phyloP scores from a whole-genome alignment of 2,113 vertebrate species.

The Anser cygnoides region DNA sequence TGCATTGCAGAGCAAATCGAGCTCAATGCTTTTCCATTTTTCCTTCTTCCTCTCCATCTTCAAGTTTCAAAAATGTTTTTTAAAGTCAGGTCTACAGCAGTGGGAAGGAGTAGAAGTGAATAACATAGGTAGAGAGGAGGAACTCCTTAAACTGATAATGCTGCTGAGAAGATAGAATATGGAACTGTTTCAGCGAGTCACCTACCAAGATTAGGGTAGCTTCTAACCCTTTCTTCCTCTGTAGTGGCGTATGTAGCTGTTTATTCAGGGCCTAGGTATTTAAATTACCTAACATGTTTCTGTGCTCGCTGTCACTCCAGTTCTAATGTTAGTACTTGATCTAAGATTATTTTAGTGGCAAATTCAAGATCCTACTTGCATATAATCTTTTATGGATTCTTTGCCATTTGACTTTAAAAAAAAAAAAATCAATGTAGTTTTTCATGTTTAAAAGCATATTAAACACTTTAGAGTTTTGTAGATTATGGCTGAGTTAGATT shows the following conservation, averaged over 20 bases:
- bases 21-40: neutral
- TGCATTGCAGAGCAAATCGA: neutral
- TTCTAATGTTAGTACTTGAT: neutral
- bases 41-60: neutral
- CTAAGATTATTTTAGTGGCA: neutral
- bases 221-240: neutral
- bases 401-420: neutral
- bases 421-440: neutral
- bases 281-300: neutral
- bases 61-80: neutral
- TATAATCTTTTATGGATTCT: neutral
- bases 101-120: neutral
- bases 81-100: neutral
- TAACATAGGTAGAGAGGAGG: neutral
- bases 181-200: neutral
- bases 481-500: neutral
- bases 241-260: neutral
- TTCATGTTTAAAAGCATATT: neutral
- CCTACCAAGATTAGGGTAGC: neutral
- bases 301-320: neutral
- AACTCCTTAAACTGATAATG: neutral
- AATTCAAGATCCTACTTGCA: neutral
- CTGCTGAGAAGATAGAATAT: neutral
- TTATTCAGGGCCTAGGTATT: neutral
- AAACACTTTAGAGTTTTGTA: neutral